phyloP scores from a whole-genome alignment of 2,113 vertebrate species.

The Brachyhypopomus occidentalis region DNA sequence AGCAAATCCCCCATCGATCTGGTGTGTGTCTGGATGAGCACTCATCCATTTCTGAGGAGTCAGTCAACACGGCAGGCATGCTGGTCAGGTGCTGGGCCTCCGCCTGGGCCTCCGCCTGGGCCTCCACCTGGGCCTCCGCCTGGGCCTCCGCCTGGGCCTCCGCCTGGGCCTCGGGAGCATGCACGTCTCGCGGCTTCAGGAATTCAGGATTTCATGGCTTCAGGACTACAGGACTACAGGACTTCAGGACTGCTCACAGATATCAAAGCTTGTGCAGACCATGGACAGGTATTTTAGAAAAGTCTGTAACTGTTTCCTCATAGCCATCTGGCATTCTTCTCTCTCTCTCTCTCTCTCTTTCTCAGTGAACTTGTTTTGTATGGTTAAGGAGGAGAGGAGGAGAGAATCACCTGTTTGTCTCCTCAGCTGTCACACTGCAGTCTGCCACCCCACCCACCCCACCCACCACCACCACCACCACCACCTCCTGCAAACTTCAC shows the following conservation, averaged over 20 bases:
- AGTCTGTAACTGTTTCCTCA: background rate
- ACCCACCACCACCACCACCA: slow-evolving; percentile 42
- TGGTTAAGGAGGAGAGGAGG: background rate
- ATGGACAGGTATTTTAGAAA: background rate
- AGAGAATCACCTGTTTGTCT: slow-evolving; percentile 2
- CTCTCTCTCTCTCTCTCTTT: background rate
- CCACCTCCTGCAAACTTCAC: slow-evolving; percentile 44
- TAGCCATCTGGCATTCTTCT: too few species aligned
- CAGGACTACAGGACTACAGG: slow-evolving; percentile 16
- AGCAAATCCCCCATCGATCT: slow-evolving; percentile 38
- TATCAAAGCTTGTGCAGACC: too few species aligned
- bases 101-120: background rate
- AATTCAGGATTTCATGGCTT: slow-evolving; percentile 27
- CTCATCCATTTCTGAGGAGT: slow-evolving; percentile 28
- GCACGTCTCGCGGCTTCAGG: background rate
- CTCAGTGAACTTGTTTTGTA: background rate
- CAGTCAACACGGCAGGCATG: slow-evolving; percentile 14
- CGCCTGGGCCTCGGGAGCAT: background rate
- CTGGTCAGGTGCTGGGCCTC: background rate
- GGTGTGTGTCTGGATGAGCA: slow-evolving; percentile 11
- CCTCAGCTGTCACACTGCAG: slow-evolving; percentile 32
- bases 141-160: background rate
- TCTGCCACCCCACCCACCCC: slow-evolving; percentile 35
- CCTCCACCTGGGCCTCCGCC: too few species aligned
- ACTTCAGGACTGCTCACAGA: too few species aligned